Base-by-base conservation (phyloP, 1,140 invertebrate genomes). In the Eriocheir sinensis region DNA sequence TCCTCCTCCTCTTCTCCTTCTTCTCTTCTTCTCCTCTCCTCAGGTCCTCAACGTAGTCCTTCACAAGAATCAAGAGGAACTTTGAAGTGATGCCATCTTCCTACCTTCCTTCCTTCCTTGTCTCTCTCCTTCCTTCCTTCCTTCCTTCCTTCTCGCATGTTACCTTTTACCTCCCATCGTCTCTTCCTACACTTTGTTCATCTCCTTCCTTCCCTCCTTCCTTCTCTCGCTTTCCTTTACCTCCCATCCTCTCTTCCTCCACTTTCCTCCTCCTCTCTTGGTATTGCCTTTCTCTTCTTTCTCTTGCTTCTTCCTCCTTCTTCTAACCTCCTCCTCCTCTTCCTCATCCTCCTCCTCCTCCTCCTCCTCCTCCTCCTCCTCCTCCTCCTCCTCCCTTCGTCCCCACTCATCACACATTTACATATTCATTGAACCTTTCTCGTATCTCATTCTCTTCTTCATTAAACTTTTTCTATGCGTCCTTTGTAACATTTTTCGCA, bases 381-480 rank as follows among this genome's bases (percentile, higher is more conserved):
- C 83, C 8, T n/a, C 36, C 72, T 8, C 90, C 41, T 41, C 60
- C 89, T 30, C 12, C 89, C 21, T 79, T 34, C 32, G 32, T 32
- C 89, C 36, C 90, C 72, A 92, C 90, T 79, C 89, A 80, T 91
- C 60, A 38, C 89, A 91, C 53, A 92, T 92, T 92, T 92, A 41
- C 90, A 92, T 92, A 92, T 81, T 92, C 90, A 92, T 92, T 92
- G 90, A 83, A 92, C 90, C 90, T 72, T 81, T 36, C 90, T 81
- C 90, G 90, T 92, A 92, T 92, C 90, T 92, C 90, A 92, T 92
- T 92, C 90, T 30, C 90, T 79, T 92, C 90, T 92, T 92, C 90
- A 92, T 92, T 92, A 92, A 92, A 92, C 90, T 92, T 92, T 92
- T 92, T 92, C 79, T 79, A 32, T 83, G 90, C 60, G 48, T 92